A percentile compares a stretch with the other conserved stretches of the same genome.
Conservation (phyloP, 2,797 vertebrate genomes). For the Clamator glandarius region DNA sequence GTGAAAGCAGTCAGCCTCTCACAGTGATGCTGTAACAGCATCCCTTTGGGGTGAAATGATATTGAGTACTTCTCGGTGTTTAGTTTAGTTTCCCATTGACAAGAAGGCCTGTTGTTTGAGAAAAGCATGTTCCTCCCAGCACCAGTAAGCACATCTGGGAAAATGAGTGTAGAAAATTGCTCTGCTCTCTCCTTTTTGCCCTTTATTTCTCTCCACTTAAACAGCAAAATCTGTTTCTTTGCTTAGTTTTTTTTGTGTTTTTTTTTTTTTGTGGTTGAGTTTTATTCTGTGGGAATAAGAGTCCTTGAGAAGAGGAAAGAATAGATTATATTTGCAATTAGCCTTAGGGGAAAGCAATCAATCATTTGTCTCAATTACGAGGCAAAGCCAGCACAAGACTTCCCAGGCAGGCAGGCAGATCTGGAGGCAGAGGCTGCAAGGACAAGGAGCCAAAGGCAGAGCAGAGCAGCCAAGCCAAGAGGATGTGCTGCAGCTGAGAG, state of each 20-base stretch:
- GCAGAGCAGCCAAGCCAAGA: neutral
- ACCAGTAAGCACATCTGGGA: neutral
- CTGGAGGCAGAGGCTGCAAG: neutral
- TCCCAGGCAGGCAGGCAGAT: neutral
- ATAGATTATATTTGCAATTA: neutral
- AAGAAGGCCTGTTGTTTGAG: neutral
- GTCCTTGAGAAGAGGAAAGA: neutral
- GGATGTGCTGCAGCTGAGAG: neutral
- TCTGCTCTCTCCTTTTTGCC: neutral
- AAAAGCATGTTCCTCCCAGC: neutral
- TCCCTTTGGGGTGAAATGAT: neutral
- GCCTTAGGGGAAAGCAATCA: neutral
- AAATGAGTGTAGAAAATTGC: neutral
- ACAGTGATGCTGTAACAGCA: neutral
- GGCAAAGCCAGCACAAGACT: neutral
- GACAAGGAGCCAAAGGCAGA: neutral
- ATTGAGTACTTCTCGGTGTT: neutral
- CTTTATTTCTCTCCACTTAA: neutral
- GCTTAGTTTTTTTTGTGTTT: fast-evolving
- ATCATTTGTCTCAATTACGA: neutral
- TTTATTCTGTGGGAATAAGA: neutral
- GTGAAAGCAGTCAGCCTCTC: neutral
- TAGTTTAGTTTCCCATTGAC: neutral
- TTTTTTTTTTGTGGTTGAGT: neutral
- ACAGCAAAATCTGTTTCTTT: neutral